Base-by-base conservation (phyloP, 2,113 vertebrate genomes). In the Abramis brama region DNA sequence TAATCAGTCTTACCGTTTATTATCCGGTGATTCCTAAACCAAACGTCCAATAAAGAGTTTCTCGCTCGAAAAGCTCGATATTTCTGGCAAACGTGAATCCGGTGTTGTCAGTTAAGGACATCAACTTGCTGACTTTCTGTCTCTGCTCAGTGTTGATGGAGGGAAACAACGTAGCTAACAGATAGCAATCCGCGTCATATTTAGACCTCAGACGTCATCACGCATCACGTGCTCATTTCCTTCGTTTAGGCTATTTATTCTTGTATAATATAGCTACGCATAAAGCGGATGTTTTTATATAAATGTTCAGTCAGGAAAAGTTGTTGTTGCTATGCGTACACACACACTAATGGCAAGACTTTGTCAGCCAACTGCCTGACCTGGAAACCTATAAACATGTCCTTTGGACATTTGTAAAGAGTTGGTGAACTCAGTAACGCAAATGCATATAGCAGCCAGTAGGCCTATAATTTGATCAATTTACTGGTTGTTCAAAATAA, bases 141-240 rank as follows among this genome's bases (percentile, higher is more conserved):
- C 68, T 25, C 27, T 25, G 82, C 68, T 83, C 68, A 27, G 43
- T 86, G 85, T 73, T 75, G 79, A 68, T 82, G 85, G 85, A 86
- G 85, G 85, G 79, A 86, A 86, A 76, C 70, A 39, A 45, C 68
- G 79, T 21, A 43, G 57, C 85, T 74, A 68, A 55, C 47, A 13
- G 79, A 25, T 76, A 52, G 57, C 39, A 23, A 21, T 45, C 7
- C 0, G 55, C 79, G 59, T 86, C 85, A 75, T 64, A 30, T 64
- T 36, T 45, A 64, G 39, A 62, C 23, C 45, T 0, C n/a, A 17
- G 30, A 43, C 79, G 85, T 86, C 85, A 83, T 27, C 77, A 15
- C 50, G 52, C 30, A 73, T 39, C 6, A 30, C 76, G 21, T 80
- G 33, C 13, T 43, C 10, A 6, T 60, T 50, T 45, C 23, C 6